Evolutionary conservation across 2,797 vertebrate species (phyloP).

Genomic region (Clarias pachynema): DNA sequence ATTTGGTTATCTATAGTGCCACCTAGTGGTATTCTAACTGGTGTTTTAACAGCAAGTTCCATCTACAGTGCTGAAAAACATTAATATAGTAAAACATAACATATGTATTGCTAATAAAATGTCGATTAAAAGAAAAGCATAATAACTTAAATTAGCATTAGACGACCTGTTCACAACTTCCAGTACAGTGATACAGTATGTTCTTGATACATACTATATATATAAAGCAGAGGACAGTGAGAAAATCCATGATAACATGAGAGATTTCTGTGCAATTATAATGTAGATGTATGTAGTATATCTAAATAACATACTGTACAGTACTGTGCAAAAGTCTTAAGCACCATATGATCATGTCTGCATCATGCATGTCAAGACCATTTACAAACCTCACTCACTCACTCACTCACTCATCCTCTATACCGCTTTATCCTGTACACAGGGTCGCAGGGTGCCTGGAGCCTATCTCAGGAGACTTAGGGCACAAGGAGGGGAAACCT

Average conservation of each 20-base stretch:
- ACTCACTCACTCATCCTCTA: too few relatives aligned
- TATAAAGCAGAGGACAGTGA: neutral
- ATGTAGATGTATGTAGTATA: neutral
- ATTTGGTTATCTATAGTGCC: neutral
- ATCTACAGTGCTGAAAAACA: neutral
- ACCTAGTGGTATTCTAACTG: conserved; percentile 8
- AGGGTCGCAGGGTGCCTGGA: too few relatives aligned
- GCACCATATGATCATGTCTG: too few relatives aligned
- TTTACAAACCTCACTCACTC: too few relatives aligned
- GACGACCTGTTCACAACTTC: neutral
- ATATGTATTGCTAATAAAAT: neutral
- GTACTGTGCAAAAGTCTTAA: too few relatives aligned
- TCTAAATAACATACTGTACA: neutral
- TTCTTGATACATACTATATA: neutral
- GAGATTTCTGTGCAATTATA: neutral
- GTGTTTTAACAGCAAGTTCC: neutral
- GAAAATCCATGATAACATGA: neutral
- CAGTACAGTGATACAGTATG: neutral
- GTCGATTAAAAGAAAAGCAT: neutral
- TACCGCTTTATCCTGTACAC: too few relatives aligned
- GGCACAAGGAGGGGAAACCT: too few relatives aligned
- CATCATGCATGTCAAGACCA: too few relatives aligned
- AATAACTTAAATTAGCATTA: neutral
- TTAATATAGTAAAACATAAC: neutral
- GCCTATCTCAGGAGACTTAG: too few relatives aligned